These are phyloP conservation scores for Agrotis clavis DNA, from an alignment of 2,888 invertebrate genomes.

Conservation along the genomic window DNA sequence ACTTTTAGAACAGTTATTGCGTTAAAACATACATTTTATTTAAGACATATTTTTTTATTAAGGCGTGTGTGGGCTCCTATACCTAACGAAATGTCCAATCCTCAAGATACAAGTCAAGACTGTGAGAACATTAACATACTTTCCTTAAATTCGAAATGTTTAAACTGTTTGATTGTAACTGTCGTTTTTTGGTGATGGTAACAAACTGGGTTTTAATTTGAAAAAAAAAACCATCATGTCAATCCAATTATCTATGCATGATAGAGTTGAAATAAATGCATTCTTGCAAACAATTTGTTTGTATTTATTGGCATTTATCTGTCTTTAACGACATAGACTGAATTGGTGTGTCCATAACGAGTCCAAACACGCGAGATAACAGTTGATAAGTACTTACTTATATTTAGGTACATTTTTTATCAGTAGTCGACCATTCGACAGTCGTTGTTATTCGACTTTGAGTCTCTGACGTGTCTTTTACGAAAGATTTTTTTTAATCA, in stretches of 20 bases:
- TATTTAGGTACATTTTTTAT: constrained; percentile 20
- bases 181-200: not conserved
- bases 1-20: constrained; percentile 1
- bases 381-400: constrained; percentile 18
- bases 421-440: not conserved
- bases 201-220: not conserved
- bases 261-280: not conserved
- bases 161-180: constrained; percentile 3
- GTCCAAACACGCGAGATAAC: constrained; percentile 49
- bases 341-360: constrained; percentile 16
- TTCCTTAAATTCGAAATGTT: constrained; percentile 41
- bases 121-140: constrained; percentile 49
- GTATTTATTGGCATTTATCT: constrained; percentile 9
- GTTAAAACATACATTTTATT: constrained; percentile 30
- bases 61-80: constrained; percentile 23
- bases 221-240: not conserved
- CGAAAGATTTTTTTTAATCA: constrained; percentile 18
- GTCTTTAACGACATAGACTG: constrained; percentile 1
- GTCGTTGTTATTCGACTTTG: constrained; percentile 21
- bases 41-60: constrained; percentile 14
- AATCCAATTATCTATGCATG: not conserved
- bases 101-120: constrained; percentile 24
- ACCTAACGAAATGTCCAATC: constrained; percentile 35
- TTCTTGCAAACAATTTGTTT: not conserved
- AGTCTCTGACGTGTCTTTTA: constrained; percentile 34